Conservation (phyloP, 1,140 invertebrate genomes). For the Penaeus chinensis region DNA sequence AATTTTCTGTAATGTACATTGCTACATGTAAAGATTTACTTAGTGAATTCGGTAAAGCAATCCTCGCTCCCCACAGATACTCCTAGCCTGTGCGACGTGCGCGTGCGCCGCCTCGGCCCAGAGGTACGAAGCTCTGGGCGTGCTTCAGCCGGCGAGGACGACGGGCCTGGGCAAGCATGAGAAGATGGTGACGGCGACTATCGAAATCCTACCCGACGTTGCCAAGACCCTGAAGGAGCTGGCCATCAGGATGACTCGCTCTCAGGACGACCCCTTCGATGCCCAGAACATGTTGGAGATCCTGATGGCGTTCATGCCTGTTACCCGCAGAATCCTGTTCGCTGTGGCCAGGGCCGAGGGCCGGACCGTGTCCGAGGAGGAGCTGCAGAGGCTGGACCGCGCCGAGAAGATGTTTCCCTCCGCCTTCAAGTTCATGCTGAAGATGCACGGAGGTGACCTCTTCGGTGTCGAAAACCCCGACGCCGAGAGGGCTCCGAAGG, state of each 20-base stretch:
- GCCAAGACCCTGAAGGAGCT: neutral
- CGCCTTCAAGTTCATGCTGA: neutral
- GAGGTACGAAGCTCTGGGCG: neutral
- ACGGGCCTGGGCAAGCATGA: neutral
- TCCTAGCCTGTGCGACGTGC: too few species aligned
- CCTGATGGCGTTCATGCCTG: neutral
- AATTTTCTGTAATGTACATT: too few species aligned
- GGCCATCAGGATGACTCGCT: neutral
- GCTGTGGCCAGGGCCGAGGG: neutral
- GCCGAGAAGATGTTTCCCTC: neutral
- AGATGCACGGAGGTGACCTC: neutral
- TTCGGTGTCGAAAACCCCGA: neutral
- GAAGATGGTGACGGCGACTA: neutral
- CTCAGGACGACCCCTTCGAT: neutral
- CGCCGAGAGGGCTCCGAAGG: too few species aligned
- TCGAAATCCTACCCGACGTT: neutral
- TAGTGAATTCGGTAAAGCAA: too few species aligned
- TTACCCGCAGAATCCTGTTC: neutral
- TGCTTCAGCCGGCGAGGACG: neutral
- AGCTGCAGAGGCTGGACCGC: neutral
- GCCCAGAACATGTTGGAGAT: neutral
- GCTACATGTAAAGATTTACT: too few species aligned
- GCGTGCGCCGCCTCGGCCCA: too few species aligned
- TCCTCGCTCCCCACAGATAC: too few species aligned
- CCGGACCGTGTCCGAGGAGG: neutral